Evolutionary conservation across 1,140 invertebrate species (phyloP), one percentile per base, ranked within the genome.

Genomic region (Hycleus cichorii): DNA sequence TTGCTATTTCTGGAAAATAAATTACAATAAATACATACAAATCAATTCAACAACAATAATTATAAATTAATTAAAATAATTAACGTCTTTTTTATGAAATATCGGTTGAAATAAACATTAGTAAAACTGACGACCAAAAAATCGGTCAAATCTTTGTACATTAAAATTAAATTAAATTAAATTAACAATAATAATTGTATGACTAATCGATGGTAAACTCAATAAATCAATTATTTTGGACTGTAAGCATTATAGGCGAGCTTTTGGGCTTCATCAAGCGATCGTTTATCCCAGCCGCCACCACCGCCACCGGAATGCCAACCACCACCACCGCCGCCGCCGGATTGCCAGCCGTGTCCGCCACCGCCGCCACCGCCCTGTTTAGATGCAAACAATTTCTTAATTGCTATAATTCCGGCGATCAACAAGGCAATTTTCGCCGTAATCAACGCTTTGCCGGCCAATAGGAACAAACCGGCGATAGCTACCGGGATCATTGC

Each of bases 351-450:
- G 25, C 81, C 77, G 1, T 83, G 81, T 1, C 82, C 77, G 32
- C 67, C 68, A 3, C 80, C 80, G 32, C 80, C 75, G 11, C 80
- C 78, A 3, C 79, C 76, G 2, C 78, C 75, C 11, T 82, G 79
- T 71, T 88, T 88, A 63, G 81, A 77, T 0, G 80, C 76, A 54
- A 89, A 75, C 0, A 89, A 72, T 65, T 90, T 90, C 79, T 90
- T 89, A n/a, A 90, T 65, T 0, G 85, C 86, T 47, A 89, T 88
- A 55, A 89, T 89, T 57, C 87, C 81, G 1, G 88, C 82, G 27
- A 90, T 74, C 1, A 90, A 80, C 8, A 90, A 72, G 1, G 87
- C 88, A 62, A 90, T 88, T 76, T 89, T 89, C 11, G 85, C 85
- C 49, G 87, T 84, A 61, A 89, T 88, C 10, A 89, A 72, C 2